Conservation (phyloP, 2,113 vertebrate genomes). For the Lophotis ruficrista region DNA sequence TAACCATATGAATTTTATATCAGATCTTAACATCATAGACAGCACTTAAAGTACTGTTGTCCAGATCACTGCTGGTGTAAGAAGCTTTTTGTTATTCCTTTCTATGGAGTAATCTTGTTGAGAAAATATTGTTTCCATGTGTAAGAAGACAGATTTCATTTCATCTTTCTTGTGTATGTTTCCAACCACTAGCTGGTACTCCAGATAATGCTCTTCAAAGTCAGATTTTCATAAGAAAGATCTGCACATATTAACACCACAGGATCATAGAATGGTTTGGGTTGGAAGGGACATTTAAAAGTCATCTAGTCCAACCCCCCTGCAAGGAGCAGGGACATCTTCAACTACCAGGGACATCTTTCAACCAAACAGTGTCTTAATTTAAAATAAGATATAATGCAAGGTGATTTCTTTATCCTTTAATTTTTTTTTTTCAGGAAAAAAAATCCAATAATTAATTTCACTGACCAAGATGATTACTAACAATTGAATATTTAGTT, state of each 20-base stretch:
- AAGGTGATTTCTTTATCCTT: neutral
- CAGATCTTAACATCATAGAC: neutral
- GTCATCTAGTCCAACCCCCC: no score
- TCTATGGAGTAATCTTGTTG: neutral
- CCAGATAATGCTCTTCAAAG: neutral
- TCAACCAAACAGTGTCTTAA: neutral
- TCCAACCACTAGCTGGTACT: neutral
- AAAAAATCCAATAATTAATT: neutral
- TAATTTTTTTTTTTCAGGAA: neutral
- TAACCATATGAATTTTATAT: neutral
- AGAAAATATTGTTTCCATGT: neutral
- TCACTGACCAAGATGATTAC: neutral
- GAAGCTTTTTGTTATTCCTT: neutral
- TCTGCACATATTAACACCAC: fast-evolving
- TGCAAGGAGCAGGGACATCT: no score
- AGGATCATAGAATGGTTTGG: no score
- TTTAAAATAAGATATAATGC: neutral
- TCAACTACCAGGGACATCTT: no score
- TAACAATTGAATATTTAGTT: neutral
- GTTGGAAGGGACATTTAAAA: no score
- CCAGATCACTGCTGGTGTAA: neutral
- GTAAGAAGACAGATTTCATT: neutral
- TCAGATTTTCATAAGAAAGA: neutral
- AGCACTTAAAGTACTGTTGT: neutral
- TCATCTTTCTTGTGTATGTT: neutral